These are phyloP conservation scores for Indicator indicator DNA, from an alignment of 2,113 vertebrate genomes.

Conservation along the genomic window DNA sequence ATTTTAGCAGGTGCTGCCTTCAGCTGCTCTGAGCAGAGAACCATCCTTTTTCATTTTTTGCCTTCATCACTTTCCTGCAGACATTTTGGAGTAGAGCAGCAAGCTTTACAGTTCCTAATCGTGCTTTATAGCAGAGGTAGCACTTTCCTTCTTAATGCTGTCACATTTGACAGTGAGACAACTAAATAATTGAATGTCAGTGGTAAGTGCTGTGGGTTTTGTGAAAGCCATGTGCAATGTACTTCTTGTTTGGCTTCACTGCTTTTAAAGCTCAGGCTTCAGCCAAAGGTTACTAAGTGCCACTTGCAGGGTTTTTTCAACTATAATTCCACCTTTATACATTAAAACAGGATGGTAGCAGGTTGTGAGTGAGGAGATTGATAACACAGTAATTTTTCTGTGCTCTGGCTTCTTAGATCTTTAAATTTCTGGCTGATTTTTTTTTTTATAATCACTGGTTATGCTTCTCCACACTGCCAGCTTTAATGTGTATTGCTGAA, in stretches of 20 bases:
- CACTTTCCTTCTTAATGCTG: neutral
- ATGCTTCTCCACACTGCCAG: neutral
- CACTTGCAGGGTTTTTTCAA: neutral
- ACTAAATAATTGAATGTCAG: neutral
- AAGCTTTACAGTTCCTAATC: neutral
- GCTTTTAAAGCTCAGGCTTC: neutral
- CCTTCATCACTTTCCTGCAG: fast-evolving
- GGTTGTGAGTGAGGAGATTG: neutral
- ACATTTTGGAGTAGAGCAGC: neutral
- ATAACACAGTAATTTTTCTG: neutral
- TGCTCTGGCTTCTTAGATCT: neutral
- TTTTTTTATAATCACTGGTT: neutral
- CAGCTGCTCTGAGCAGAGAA: neutral
- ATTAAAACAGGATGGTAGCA: neutral
- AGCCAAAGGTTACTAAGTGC: neutral
- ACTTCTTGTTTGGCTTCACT: neutral
- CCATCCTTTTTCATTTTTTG: neutral
- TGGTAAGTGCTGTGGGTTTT: neutral
- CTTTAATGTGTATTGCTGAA: no score
- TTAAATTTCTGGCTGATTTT: neutral
- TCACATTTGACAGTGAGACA: neutral
- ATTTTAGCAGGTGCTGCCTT: neutral
- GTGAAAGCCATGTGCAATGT: neutral
- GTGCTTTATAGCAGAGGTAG: neutral
- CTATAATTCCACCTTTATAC: neutral